Evolutionary conservation across 2,797 vertebrate genomes (phyloP), one percentile per base, ranked within the genome.

Genomic region (Scolopax bukidnonensis): DNA sequence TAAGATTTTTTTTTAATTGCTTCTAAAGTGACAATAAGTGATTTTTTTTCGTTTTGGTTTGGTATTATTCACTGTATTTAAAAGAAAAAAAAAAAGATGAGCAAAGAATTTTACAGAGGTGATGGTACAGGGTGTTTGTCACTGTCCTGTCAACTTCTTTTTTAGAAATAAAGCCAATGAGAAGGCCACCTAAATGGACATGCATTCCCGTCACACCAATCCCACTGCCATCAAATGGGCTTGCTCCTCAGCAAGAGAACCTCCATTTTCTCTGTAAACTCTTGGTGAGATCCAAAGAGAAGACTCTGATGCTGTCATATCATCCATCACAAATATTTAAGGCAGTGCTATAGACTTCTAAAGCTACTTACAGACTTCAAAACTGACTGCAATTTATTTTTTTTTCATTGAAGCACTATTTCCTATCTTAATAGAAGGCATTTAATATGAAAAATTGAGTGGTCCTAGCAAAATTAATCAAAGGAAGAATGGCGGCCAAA

Each of bases 141-240:
- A 41, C 38, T 32, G 36, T 27, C 61, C 61, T 63, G 40, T 56
- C 33, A 78, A 12, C 20, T 47, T 41, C 25, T 67, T 28, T 17
- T 17, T 85, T 38, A 45, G 32, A 80, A 71, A 53, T 6, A 0
- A 50, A 54, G 38, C 3, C 36, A 40, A 27, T 63, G 19, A 65
- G 19, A 40, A 43, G 2, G 6, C 14, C 7, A 18, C 16, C 11
- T 16, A 5, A 28, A 47, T 1, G 25, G 64, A 16, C 11, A 10
- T 16, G n/a, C 13, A 24, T 33, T 57, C n/a, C n/a, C 24, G n/a
- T 33, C 60, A 41, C 17, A 41, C 60, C 38, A 15, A 41, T 25
- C 45, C 38, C 13, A 9, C 43, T 12, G 38, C 0, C 0, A 64
- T 19, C 45, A n/a, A 51, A 27, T 0, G 0, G 51, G 5, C 21